Evolutionary conservation across 2,113 vertebrate species (phyloP), one percentile per base, ranked within the genome.

Genomic region (Mus pahari): DNA sequence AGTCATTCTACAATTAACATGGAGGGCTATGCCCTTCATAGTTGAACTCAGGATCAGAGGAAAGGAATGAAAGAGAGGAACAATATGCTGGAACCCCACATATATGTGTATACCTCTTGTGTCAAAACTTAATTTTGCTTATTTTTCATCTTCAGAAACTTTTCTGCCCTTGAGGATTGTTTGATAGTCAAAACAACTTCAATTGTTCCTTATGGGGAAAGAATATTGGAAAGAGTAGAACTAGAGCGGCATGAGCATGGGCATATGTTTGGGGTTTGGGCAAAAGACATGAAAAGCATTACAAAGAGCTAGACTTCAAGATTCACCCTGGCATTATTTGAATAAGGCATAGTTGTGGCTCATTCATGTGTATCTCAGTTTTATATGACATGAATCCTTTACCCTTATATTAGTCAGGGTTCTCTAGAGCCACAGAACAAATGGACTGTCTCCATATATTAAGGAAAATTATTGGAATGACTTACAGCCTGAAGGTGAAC

Each of bases 71-170:
- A 86, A 20, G 9, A 45, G 8, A 53, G 3, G 8, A n/a, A 16
- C 5, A 64, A 2, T 28, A 42, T 8, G 3, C 3, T 5, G 6
- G n/a, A 9, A 0, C 7, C 3, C 5, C 19, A 3, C 14, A 17
- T 66, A 13, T 5, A 9, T 74, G 12, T 83, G 1, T 10, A 33
- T 5, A 6, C 7, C 4, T 1, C 4, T 10, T 20, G 17, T 81
- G 12, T 10, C 14, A n/a, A n/a, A 5, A 7, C 12, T 66, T 39
- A 31, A 10, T 7, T 53, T 8, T 24, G 7, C 4, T 73, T 50
- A 33, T 20, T 45, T 19, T 87, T 84, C 5, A 26, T 0, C 45
- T 86, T 17, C 19, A 58, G 50, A 58, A 12, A 24, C 53, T 81
- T 20, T 4, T 70, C 6, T 77, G 3, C 4, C 53, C 39, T 83